Evolutionary conservation across 2,888 invertebrate genomes (phyloP).

Genomic region (Plagodis pulveraria): DNA sequence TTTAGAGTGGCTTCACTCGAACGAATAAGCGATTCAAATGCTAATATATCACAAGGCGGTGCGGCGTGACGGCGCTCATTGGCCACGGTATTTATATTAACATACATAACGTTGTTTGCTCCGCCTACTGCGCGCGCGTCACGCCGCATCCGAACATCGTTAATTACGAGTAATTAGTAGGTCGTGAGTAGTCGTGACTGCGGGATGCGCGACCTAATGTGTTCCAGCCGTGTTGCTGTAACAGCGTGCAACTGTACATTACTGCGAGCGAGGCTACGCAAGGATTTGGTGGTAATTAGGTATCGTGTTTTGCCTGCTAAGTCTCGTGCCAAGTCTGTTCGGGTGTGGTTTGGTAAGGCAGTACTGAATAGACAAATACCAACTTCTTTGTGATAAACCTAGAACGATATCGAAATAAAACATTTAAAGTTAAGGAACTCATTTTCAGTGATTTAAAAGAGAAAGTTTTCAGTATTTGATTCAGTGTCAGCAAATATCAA

Average conservation of each 20-base stretch:
- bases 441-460: too few relatives aligned
- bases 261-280: conserved; percentile 20
- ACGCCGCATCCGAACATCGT: conserved; percentile 72
- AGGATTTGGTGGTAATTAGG: conserved; percentile 4
- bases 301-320: neutral
- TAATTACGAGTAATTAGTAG: conserved; percentile 79
- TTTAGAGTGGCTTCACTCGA: conserved; percentile 53
- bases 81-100: conserved; percentile 79
- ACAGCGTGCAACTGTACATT: conserved; percentile 40
- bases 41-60: conserved; percentile 83
- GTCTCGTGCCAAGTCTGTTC: neutral
- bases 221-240: conserved; percentile 37
- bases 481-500: too few relatives aligned
- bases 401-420: too few relatives aligned
- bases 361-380: too few relatives aligned
- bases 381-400: too few relatives aligned
- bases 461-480: too few relatives aligned
- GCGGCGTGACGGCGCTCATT: conserved; percentile 75
- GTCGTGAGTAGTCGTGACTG: conserved; percentile 71
- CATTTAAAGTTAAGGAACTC: too few relatives aligned
- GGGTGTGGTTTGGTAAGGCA: too few relatives aligned
- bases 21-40: conserved; percentile 82
- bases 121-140: conserved; percentile 75
- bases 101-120: conserved; percentile 72
- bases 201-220: conserved; percentile 56